These are phyloP conservation scores for Parochlus steinenii DNA, from an alignment of 2,888 invertebrate species.

Conservation along the genomic window DNA sequence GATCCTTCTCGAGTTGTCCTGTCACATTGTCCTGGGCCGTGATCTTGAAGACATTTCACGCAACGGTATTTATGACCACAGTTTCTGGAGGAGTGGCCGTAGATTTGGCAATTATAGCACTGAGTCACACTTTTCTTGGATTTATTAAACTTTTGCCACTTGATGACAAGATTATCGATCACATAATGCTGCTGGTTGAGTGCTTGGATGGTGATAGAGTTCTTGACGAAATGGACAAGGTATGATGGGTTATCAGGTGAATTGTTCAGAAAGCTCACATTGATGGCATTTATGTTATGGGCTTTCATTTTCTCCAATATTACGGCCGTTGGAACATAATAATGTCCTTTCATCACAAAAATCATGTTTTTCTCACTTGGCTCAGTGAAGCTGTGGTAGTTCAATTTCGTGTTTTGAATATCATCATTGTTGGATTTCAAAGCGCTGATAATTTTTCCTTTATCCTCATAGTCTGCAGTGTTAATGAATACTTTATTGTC, in stretches of 20 bases:
- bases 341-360: not conserved
- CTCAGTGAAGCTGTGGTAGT: not conserved
- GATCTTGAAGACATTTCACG: not conserved
- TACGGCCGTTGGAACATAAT: not conserved
- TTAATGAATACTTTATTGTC: too few species aligned
- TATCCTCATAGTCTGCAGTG: too few species aligned
- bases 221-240: not conserved
- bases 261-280: not conserved
- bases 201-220: not conserved
- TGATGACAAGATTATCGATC: not conserved
- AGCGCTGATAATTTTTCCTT: too few species aligned
- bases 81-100: constrained; percentile 1
- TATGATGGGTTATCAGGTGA: not conserved
- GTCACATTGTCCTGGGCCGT: not conserved
- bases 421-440: too few species aligned
- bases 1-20: not conserved
- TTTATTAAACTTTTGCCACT: not conserved
- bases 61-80: constrained; percentile 2
- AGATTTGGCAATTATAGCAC: constrained; percentile 1
- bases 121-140: not conserved
- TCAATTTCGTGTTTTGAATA: too few species aligned
- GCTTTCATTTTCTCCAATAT: not conserved
- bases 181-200: not conserved
- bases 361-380: not conserved
- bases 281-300: not conserved